Evolutionary conservation across 2,113 vertebrate species (phyloP).

Genomic region (Gymnobelideus leadbeateri): DNA sequence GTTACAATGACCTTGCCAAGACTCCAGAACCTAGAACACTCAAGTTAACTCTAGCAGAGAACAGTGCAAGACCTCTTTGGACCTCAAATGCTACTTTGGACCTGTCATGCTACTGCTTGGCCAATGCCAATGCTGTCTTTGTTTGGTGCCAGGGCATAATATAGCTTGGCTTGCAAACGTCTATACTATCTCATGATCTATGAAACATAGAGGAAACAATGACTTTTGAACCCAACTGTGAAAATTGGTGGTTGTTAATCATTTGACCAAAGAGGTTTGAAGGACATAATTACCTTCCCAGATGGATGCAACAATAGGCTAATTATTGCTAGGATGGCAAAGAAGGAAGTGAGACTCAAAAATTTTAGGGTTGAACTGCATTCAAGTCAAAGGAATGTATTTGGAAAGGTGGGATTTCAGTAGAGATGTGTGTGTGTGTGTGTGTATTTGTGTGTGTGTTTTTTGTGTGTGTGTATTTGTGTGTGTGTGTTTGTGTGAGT

Average conservation of each 20-base stretch:
- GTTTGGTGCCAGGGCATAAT: background rate
- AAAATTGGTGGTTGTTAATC: conserved; percentile 5
- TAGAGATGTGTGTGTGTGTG: background rate
- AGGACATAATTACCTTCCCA: conserved; percentile 19
- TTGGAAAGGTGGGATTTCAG: background rate
- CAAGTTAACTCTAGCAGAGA: background rate
- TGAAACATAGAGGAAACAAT: background rate
- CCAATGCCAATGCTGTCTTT: background rate
- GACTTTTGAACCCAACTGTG: conserved; percentile 14
- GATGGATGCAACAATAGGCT: background rate
- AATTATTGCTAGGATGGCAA: background rate
- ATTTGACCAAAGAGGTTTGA: conserved; percentile 11
- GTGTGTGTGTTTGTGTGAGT: too few relatives aligned
- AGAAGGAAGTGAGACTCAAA: background rate
- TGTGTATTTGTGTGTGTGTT: background rate
- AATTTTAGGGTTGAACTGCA: background rate
- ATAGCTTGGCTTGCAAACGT: background rate
- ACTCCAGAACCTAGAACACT: background rate
- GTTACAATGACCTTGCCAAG: background rate
- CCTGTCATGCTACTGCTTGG: background rate
- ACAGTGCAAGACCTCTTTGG: background rate
- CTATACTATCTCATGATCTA: background rate
- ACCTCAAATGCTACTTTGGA: background rate
- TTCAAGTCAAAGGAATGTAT: background rate
- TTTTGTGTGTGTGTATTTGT: too few relatives aligned